Conservation (phyloP, 2,888 invertebrate genomes). For the Hirtodrosophila confusa region DNA sequence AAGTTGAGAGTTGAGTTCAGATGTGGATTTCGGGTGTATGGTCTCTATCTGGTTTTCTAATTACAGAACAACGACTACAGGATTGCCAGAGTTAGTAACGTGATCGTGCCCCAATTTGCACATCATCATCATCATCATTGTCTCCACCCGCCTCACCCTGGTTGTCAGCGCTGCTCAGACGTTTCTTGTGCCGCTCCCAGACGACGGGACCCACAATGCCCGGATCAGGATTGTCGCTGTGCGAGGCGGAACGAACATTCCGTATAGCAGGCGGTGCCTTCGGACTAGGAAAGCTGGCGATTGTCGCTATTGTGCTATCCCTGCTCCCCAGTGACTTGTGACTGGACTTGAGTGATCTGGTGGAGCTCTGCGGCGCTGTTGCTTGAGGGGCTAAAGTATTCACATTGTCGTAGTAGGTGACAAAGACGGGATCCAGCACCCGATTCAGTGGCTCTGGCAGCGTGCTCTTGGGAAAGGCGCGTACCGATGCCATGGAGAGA, state of each 20-base stretch:
- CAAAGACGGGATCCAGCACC: slow-evolving; percentile 91
- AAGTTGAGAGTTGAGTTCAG: slow-evolving; percentile 56
- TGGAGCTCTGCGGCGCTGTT: slow-evolving; percentile 50
- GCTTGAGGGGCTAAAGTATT: slow-evolving; percentile 73
- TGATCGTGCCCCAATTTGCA: slow-evolving; percentile 66
- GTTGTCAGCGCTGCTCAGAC: slow-evolving; percentile 83
- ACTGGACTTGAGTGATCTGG: slow-evolving; percentile 55
- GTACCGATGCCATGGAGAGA: slow-evolving; percentile 93
- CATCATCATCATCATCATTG: slow-evolving; percentile 55
- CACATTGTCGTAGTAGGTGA: slow-evolving; percentile 88
- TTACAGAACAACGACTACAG: slow-evolving; percentile 64
- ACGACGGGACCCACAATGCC: slow-evolving; percentile 93
- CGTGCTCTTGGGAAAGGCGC: slow-evolving; percentile 91
- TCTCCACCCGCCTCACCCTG: slow-evolving; percentile 72
- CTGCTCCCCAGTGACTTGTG: slow-evolving; percentile 58
- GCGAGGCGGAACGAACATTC: slow-evolving; percentile 85
- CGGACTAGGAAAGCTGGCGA: slow-evolving; percentile 78
- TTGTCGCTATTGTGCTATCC: slow-evolving; percentile 71
- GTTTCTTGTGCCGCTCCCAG: slow-evolving; percentile 91
- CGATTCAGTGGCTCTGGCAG: slow-evolving; percentile 91
- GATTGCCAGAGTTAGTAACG: slow-evolving; percentile 67
- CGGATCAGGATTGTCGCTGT: slow-evolving; percentile 91
- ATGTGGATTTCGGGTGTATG: slow-evolving; percentile 36
- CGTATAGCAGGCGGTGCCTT: slow-evolving; percentile 74
- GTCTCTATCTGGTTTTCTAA: slow-evolving; percentile 39